These are phyloP conservation scores for Apodemus agrarius DNA, from an alignment of 2,797 vertebrate genomes.

Conservation along the genomic window DNA sequence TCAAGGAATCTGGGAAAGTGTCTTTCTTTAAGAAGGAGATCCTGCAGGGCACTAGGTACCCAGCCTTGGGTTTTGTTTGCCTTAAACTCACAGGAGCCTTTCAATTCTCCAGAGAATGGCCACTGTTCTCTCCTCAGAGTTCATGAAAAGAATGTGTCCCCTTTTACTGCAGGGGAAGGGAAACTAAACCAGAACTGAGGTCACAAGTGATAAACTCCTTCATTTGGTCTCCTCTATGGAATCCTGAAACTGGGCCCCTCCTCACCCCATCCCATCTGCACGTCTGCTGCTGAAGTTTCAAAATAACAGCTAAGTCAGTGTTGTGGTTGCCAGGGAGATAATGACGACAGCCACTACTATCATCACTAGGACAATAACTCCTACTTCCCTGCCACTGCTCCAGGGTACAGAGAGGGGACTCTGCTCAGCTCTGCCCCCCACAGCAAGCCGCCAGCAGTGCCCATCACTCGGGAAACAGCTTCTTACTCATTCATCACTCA, in stretches of 20 bases:
- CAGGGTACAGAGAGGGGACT: not conserved
- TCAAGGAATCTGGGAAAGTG: not conserved
- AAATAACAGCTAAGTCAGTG: not conserved
- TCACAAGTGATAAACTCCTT: conserved; percentile 1
- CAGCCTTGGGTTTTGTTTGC: not conserved
- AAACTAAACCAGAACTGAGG: not conserved
- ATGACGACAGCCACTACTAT: not conserved
- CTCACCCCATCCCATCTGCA: not conserved
- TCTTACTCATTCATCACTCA: too few relatives aligned
- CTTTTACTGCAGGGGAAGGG: conserved; percentile 9
- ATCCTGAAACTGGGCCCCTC: not conserved
- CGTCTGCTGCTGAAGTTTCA: not conserved
- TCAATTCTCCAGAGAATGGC: not conserved
- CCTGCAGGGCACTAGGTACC: not conserved
- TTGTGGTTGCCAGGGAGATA: not conserved
- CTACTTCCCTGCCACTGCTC: not conserved
- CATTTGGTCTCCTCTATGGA: not conserved
- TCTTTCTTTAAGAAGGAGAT: not conserved
- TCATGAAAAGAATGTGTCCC: not conserved
- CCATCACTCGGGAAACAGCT: not conserved
- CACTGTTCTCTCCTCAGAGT: not conserved
- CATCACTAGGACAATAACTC: not conserved
- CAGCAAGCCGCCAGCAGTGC: not conserved
- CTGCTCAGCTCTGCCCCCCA: conserved; percentile 33
- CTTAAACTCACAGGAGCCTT: not conserved